Conservation (phyloP, 2,113 vertebrate genomes). For the Saguinus midas region DNA sequence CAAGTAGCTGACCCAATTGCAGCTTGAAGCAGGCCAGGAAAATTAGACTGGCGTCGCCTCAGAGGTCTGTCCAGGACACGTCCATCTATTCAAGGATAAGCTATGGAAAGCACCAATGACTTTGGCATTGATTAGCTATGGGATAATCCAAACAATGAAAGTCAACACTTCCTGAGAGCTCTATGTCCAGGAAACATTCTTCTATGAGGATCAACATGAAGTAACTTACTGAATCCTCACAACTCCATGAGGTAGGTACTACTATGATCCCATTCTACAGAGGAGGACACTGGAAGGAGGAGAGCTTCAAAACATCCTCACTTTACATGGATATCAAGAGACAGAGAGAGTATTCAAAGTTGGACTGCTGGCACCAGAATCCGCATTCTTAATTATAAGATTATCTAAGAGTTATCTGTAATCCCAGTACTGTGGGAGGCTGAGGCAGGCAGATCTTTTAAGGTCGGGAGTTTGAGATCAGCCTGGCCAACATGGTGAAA, state of each 20-base stretch:
- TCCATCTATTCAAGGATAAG: background rate
- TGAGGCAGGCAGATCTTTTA: too few relatives aligned
- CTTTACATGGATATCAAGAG: background rate
- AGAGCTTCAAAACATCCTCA: background rate
- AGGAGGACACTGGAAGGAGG: background rate
- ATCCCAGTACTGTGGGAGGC: too few relatives aligned
- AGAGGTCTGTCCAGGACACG: background rate
- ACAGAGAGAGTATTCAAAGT: background rate
- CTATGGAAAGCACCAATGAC: rapidly evolving
- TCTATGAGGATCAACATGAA: rapidly evolving
- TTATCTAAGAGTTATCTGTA: background rate
- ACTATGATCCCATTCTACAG: background rate
- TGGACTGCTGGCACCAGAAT: too few relatives aligned
- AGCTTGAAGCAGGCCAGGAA: background rate
- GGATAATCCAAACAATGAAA: background rate
- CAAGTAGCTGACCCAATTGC: background rate
- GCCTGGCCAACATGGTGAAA: too few relatives aligned
- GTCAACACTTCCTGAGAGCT: rapidly evolving
- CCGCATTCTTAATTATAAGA: background rate
- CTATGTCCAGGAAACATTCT: rapidly evolving
- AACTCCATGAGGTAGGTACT: background rate
- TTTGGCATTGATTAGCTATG: too few relatives aligned
- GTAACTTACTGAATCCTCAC: background rate
- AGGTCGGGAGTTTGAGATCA: too few relatives aligned
- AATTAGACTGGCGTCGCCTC: background rate